Conservation (phyloP, 2,888 invertebrate species). For the Eucera pruinosa region DNA sequence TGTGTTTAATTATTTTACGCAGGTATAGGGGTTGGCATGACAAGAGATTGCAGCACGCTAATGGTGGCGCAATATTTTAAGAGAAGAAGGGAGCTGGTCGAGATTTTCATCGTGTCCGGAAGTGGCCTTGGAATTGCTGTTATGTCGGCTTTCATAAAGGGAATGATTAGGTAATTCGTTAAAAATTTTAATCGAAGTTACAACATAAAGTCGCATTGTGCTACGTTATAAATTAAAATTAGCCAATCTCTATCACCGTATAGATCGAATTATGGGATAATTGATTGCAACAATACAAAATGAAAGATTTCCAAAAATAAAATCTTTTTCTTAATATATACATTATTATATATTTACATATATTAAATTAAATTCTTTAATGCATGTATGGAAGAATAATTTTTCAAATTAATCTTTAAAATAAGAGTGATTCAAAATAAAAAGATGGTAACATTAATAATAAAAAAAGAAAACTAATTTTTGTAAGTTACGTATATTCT, state of each 20-base stretch:
- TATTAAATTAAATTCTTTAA: too few species aligned
- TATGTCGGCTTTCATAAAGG: slow-evolving; percentile 93
- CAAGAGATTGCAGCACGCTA: slow-evolving; percentile 93
- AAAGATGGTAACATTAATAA: not conserved
- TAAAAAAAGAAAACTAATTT: not conserved
- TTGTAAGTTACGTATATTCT: not conserved
- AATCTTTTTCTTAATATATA: too few species aligned
- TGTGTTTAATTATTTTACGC: slow-evolving; percentile 1
- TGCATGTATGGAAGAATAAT: not conserved
- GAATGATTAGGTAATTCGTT: slow-evolving; percentile 89
- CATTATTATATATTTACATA: too few species aligned
- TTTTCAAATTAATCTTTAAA: not conserved
- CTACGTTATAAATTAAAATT: too few species aligned
- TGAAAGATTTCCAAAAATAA: too few species aligned
- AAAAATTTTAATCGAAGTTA: not conserved
- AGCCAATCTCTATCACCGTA: too few species aligned
- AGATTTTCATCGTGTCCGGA: slow-evolving; percentile 94
- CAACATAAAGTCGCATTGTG: too few species aligned
- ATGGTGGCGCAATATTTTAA: slow-evolving; percentile 97
- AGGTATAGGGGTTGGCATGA: slow-evolving; percentile 94
- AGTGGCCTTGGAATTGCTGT: slow-evolving; percentile 93
- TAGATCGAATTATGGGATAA: too few species aligned
- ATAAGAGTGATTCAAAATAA: not conserved
- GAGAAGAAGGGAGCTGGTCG: slow-evolving; percentile 92
- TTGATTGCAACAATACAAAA: too few species aligned